A percentile compares a stretch with the other conserved stretches of the same genome.
These are phyloP conservation scores for Paracyclopina nana DNA, from an alignment of 1,140 invertebrate genomes.

Conservation along the genomic window DNA sequence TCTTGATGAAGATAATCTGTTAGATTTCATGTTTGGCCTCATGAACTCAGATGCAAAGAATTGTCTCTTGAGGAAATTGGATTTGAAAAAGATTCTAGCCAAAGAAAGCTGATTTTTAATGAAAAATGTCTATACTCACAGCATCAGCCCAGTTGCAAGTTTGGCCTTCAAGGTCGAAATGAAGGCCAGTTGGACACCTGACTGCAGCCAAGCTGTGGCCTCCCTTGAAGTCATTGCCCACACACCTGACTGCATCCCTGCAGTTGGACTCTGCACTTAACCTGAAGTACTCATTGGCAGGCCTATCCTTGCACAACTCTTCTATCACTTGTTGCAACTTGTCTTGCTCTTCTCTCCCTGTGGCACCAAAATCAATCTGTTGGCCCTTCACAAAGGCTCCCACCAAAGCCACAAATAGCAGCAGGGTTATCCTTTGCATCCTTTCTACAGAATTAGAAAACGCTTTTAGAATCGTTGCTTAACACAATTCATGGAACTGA, in stretches of 20 bases:
- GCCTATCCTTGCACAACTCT: slow-evolving; percentile 59
- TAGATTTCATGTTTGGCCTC: no score
- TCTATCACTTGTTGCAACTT: slow-evolving; percentile 28
- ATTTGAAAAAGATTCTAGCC: no score
- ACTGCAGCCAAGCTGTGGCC: slow-evolving; percentile 65
- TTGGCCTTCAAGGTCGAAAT: slow-evolving; percentile 86
- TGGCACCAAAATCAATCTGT: slow-evolving; percentile 10
- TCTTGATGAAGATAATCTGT: no score
- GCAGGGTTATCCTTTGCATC: no score
- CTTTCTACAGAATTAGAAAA: no score
- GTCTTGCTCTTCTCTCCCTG: slow-evolving; percentile 5
- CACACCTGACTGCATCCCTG: slow-evolving; percentile 42
- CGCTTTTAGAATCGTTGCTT: no score
- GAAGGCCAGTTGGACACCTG: slow-evolving; percentile 76
- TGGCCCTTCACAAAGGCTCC: slow-evolving; percentile 1
- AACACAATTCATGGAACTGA: no score
- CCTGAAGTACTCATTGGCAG: slow-evolving; percentile 71
- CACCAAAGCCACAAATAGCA: no score
- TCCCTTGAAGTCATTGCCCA: slow-evolving; percentile 62
- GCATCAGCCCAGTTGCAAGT: slow-evolving; percentile 86
- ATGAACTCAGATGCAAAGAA: no score
- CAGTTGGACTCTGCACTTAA: slow-evolving; percentile 62
- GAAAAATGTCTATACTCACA: no score
- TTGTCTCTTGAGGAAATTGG: no score
- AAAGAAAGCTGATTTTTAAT: no score